Evolutionary conservation across 2,888 invertebrate species (phyloP), one percentile per base, ranked within the genome.

Genomic region (Chromoteleia sp.): DNA sequence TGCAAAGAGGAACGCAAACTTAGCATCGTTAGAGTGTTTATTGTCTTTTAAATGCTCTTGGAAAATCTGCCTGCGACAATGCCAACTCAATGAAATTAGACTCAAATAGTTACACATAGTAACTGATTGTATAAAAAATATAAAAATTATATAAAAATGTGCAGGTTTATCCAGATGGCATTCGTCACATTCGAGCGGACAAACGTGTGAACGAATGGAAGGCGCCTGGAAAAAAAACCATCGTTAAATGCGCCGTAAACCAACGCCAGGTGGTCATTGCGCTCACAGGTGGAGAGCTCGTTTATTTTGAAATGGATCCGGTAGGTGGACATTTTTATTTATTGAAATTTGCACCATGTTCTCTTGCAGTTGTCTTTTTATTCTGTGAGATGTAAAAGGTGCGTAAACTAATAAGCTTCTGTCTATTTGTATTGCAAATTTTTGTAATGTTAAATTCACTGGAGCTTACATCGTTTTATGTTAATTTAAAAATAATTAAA

Each of bases 161-260:
- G 45, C 88, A 96, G 95, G 95, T 99, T 10, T 99, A 99, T 92
- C 99, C 99, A 0, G 99, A 99, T 91, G 99, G 99, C 65, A 99
- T 99, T 88, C 95, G 99, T 81, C 99, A 99, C 91, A 99, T 99
- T 88, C 95, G 99, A 73, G 97, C 99, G 0, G 99, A 99, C 92
- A 98, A 98, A 91, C 95, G 99, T 92, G 98, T 99, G 1, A 99
- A 99, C 88, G 99, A 99, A 92, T 99, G 99, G 99, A 98, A 99
- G 91, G 98, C 98, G 0, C 99, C 99, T 0, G 98, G 98, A 17
- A 99, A 99, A 92, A 98, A 98, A 88, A 97, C 96, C 0, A 99
- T 99, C 75, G 97, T 98, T 0, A 98, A 98, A 92, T 99, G 99
- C 92, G 99, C 99, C 0, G 98, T 99, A 14, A 99, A 99, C 93